Base-by-base conservation (phyloP, 2,797 vertebrate genomes). In the Amazona ochrocephala region DNA sequence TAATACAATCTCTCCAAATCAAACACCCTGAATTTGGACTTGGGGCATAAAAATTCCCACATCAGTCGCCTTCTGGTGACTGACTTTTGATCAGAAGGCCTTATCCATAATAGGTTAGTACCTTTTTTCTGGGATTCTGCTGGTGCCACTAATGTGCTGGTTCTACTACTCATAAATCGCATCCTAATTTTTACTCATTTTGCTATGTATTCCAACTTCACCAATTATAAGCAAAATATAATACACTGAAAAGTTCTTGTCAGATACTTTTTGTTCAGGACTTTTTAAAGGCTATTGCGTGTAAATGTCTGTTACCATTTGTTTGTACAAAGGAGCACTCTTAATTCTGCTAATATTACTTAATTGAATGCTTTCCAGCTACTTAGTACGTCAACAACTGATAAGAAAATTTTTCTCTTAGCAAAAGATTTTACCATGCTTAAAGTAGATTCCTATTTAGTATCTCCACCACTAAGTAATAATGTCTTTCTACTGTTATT, bases 381-480 rank as follows among this genome's bases (percentile, higher is more conserved):
- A 37, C 11, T 90, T 81, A 60, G 27, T 73, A 84, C 66, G 41
- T 42, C 65, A 94, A 67, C 34, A 87, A 37, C 50, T 77, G 44
- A 53, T 45, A 58, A 83, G 21, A 78, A 75, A 70, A 61, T 65
- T 20, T 87, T 91, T 77, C 20, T 78, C 34, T 66, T 75, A 56
- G 34, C 61, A 76, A 39, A 48, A 23, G 11, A 27, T 62, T n/a
- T 68, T 53, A 73, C 24, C 7, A 7, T 62, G 51, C 53, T 89
- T 50, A 32, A 93, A 93, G 71, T n/a, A 74, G 34, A 65, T 80
- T 84, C 53, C 77, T 90, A 24, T 87, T 86, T 89, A 58, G 77
- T 89, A n/a, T 84, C 78, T 56, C 24, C 37, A 94, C 30, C n/a
- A 70, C 42, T 66, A 60, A 79, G 27, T 53, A 87, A 26, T 5